Evolutionary conservation across 2,888 invertebrate genomes (phyloP).

Genomic region (Timandra comae): DNA sequence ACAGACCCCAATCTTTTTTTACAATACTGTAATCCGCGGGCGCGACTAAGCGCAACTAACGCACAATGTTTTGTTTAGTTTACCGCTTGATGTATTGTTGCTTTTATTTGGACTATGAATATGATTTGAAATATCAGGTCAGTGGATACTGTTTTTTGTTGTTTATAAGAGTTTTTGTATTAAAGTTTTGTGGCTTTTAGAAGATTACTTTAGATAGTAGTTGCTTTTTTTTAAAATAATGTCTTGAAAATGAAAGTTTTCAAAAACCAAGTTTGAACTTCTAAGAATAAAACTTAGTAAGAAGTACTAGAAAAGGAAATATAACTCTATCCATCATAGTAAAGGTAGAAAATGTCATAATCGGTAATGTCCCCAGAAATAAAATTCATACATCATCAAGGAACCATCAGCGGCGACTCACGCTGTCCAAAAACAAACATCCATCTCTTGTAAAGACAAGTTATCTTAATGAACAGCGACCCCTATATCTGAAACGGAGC

Average conservation of each 20-base stretch:
- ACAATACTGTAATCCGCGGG: slow-evolving; percentile 74
- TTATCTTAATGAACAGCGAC: slow-evolving; percentile 72
- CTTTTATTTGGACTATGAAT: slow-evolving; percentile 32
- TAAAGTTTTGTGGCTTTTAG: no score
- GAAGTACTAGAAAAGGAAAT: no score
- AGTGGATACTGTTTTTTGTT: no score
- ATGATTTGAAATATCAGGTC: slow-evolving; percentile 20
- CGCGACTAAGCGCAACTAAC: slow-evolving; percentile 64
- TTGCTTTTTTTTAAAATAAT: no score
- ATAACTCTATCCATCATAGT: no score
- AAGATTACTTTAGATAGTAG: no score
- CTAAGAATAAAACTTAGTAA: no score
- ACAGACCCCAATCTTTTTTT: slow-evolving; percentile 67
- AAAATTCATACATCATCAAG: slow-evolving; percentile 64
- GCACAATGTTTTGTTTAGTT: slow-evolving; percentile 45
- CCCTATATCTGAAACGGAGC: slow-evolving; percentile 70
- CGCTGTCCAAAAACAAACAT: slow-evolving; percentile 73
- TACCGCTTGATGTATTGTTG: slow-evolving; percentile 35
- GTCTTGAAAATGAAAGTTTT: no score
- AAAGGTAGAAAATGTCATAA: no score
- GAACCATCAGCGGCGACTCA: slow-evolving; percentile 56
- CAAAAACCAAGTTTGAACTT: no score
- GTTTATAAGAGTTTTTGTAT: no score
- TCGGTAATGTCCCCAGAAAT: slow-evolving; percentile 11
- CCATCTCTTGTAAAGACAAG: slow-evolving; percentile 71